These are phyloP conservation scores for Lissocephala sabroskyi DNA, from an alignment of 2,888 invertebrate genomes.

Conservation along the genomic window DNA sequence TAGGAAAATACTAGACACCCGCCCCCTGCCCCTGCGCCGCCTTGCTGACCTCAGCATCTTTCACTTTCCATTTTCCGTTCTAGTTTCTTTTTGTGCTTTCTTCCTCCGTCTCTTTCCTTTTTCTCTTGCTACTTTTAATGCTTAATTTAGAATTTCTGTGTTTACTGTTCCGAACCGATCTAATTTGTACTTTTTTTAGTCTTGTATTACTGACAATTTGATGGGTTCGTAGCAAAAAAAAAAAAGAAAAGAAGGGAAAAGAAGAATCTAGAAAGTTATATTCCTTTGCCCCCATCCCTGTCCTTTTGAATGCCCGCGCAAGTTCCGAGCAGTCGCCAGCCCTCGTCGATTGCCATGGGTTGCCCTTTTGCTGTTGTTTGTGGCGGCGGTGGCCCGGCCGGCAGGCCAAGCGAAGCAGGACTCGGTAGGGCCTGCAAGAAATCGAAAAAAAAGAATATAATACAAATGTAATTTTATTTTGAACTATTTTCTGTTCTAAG, in stretches of 20 bases:
- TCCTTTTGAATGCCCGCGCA: conserved; percentile 30
- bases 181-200: conserved; percentile 43
- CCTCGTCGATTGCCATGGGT: too few species aligned
- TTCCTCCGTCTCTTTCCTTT: background rate
- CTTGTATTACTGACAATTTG: conserved; percentile 44
- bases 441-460: background rate
- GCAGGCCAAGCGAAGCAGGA: too few species aligned
- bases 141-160: conserved; percentile 17
- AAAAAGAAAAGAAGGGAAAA: too few species aligned
- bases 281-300: conserved; percentile 8
- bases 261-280: background rate
- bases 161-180: conserved; percentile 10
- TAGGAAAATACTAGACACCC: too few species aligned
- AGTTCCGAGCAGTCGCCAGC: too few species aligned
- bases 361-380: too few species aligned
- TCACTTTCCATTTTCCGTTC: background rate
- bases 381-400: too few species aligned
- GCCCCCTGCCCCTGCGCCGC: too few species aligned
- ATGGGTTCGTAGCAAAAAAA: conserved; percentile 35
- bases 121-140: conserved; percentile 2
- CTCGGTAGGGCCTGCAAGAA: too few species aligned
- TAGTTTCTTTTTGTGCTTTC: background rate
- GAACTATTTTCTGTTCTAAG: conserved; percentile 4
- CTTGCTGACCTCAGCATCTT: background rate
- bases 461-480: background rate